Percentiles rank a stretch among this genome's conserved stretches.
phyloP scores from a whole-genome alignment of 2,888 invertebrate genomes.

The Caenorhabditis sp. region DNA sequence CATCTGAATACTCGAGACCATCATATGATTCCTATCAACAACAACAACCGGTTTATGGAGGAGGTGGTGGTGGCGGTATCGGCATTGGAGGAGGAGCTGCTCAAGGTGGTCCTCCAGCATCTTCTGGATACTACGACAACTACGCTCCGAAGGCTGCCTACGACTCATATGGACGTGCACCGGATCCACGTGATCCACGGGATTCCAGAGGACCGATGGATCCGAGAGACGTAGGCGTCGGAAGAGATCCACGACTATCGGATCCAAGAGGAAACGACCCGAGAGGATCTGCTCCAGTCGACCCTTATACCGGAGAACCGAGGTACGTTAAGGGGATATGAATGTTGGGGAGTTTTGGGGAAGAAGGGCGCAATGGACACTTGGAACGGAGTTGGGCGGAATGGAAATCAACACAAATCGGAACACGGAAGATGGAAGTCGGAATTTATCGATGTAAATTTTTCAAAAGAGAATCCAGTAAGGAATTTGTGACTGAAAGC shows the following conservation, averaged over 20 bases:
- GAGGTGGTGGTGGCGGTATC: no score
- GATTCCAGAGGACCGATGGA: conserved; percentile 32
- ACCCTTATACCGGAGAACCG: conserved; percentile 31
- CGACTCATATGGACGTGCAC: conserved; percentile 20
- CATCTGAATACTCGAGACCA: conserved; percentile 23
- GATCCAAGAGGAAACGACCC: background rate
- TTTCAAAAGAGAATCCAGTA: no score
- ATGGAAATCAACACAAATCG: no score
- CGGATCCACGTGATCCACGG: conserved; percentile 26
- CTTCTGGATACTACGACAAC: conserved; percentile 31
- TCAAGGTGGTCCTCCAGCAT: conserved; percentile 18
- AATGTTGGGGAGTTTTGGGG: background rate
- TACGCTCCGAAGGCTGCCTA: conserved; percentile 19
- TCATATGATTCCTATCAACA: conserved; percentile 40
- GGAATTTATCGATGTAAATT: no score
- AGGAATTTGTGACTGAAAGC: no score
- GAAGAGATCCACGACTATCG: conserved; percentile 13
- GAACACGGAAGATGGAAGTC: no score
- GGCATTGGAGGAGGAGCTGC: conserved; percentile 11
- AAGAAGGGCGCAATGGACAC: background rate
- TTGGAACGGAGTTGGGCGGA: background rate
- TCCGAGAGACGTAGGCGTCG: conserved; percentile 13
- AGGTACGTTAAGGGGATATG: conserved; percentile 12
- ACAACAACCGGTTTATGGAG: conserved; percentile 10
- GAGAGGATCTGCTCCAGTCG: conserved; percentile 7